A percentile compares a stretch with the other conserved stretches of the same genome.
phyloP scores from a whole-genome alignment of 2,888 invertebrate species.

The Trachelus troglodyta region DNA sequence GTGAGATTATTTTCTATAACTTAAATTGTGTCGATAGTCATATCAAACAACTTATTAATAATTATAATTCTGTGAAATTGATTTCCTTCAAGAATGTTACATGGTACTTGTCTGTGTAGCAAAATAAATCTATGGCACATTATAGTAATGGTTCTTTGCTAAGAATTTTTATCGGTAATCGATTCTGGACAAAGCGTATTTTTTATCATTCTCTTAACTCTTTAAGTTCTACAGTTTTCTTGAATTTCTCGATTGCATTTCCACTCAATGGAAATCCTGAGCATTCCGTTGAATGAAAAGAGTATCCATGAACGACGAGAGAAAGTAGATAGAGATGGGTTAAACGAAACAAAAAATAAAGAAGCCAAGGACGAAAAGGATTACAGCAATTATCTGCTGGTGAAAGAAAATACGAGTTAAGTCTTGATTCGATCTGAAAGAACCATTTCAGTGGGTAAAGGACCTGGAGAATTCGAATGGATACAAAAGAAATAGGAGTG shows the following conservation, averaged over 20 bases:
- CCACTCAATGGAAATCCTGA: background rate
- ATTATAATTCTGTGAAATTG: no score
- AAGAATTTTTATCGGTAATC: no score
- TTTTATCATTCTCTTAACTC: background rate
- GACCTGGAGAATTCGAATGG: background rate
- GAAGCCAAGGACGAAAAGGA: background rate
- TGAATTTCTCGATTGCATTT: background rate
- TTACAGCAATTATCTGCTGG: conserved; percentile 12
- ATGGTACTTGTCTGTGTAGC: no score
- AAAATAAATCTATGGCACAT: no score
- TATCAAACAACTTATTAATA: no score
- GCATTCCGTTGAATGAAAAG: background rate
- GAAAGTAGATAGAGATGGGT: background rate
- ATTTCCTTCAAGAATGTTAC: no score
- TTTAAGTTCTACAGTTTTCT: background rate
- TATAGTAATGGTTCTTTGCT: no score
- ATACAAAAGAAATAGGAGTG: background rate
- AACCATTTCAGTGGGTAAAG: background rate
- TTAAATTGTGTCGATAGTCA: no score
- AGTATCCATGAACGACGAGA: background rate
- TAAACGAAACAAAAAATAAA: background rate
- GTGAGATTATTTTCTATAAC: no score
- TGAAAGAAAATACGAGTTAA: conserved; percentile 1
- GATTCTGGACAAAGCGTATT: background rate
- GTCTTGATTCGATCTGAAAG: background rate